Conservation (phyloP, 2,113 vertebrate species). For the Canis aureus region DNA sequence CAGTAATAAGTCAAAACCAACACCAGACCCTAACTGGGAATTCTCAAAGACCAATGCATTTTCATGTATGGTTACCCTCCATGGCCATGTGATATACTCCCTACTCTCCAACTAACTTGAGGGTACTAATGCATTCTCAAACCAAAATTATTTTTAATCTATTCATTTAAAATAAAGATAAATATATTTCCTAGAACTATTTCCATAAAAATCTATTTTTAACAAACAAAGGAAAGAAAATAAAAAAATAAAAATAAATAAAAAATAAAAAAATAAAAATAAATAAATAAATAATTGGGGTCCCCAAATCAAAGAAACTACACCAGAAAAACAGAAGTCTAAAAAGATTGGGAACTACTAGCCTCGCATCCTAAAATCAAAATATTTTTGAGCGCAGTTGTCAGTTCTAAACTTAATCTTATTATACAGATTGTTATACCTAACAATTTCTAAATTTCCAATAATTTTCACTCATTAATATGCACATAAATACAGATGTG, state of each 20-base stretch:
- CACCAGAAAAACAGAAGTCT: background rate
- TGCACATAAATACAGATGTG: background rate
- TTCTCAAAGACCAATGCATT: slow-evolving; percentile 29
- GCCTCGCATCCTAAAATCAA: background rate
- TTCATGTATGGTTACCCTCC: background rate
- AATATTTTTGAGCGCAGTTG: background rate
- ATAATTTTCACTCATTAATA: slow-evolving; percentile 10
- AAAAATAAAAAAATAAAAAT: too few species aligned
- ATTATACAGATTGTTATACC: background rate
- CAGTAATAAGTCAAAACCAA: background rate
- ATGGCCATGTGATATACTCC: background rate
- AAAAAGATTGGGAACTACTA: background rate
- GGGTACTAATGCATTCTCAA: background rate
- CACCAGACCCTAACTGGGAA: background rate
- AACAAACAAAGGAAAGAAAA: too few species aligned
- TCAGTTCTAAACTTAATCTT: background rate
- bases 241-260: too few species aligned
- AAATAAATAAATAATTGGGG: background rate
- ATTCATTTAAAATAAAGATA: background rate
- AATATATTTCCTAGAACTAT: too few species aligned
- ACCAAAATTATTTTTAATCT: background rate
- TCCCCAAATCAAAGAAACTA: background rate
- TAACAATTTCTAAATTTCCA: background rate
- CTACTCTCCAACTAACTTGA: background rate
- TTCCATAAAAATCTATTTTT: too few species aligned